Conservation (phyloP, 1,140 invertebrate species). For the Eumaeus atala region DNA sequence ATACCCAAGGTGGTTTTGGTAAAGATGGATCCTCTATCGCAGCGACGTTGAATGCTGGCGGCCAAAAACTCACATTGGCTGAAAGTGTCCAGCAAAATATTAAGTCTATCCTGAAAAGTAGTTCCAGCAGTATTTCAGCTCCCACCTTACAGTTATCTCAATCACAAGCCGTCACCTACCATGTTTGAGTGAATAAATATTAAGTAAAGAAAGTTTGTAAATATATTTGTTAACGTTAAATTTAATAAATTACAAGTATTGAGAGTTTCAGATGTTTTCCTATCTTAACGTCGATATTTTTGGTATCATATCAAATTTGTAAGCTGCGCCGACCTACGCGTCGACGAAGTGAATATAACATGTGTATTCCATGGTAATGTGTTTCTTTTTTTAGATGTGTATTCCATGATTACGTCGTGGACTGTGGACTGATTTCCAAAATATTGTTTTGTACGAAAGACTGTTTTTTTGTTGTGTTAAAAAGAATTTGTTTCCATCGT, state of each 20-base stretch:
- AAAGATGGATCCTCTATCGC: conserved; percentile 8
- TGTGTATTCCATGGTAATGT: too few species aligned
- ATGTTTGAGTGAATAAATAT: neutral
- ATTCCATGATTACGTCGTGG: too few species aligned
- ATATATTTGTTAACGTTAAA: too few species aligned
- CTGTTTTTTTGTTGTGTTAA: too few species aligned
- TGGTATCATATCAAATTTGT: too few species aligned
- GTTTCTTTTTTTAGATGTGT: too few species aligned
- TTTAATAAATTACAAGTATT: too few species aligned
- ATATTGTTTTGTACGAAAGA: too few species aligned
- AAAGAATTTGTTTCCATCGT: too few species aligned
- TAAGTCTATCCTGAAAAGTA: conserved; percentile 5
- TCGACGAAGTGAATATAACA: too few species aligned
- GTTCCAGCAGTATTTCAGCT: conserved; percentile 1
- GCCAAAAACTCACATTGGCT: conserved; percentile 1
- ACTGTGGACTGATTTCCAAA: too few species aligned
- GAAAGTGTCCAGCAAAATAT: neutral
- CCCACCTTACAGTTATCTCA: neutral
- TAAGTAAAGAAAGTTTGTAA: neutral
- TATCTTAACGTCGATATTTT: neutral
- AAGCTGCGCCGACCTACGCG: too few species aligned
- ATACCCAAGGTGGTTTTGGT: neutral
- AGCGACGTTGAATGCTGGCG: conserved; percentile 1
- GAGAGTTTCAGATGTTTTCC: neutral
- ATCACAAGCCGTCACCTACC: conserved; percentile 2